Conservation (phyloP, 2,797 vertebrate genomes). For the Apodemus agrarius region DNA sequence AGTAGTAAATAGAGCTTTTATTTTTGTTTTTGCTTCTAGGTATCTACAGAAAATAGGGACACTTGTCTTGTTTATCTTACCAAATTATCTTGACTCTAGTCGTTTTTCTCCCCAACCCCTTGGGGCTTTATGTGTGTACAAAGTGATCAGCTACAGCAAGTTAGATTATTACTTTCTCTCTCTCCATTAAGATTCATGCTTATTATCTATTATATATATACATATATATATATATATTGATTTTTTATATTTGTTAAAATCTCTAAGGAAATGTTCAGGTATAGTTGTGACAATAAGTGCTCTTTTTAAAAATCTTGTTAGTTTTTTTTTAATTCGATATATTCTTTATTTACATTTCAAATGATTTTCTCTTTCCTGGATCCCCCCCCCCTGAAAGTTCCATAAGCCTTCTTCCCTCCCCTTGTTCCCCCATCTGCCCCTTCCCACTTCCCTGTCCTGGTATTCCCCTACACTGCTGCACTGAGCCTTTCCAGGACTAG, state of each 20-base stretch:
- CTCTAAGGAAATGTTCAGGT: constrained; percentile 19
- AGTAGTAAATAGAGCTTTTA: not conserved
- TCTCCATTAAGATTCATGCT: not conserved
- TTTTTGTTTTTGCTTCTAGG: constrained; percentile 34
- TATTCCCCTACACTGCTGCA: too few species aligned
- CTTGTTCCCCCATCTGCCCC: too few species aligned
- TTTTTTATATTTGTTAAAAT: constrained; percentile 37
- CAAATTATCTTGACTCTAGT: constrained; percentile 14
- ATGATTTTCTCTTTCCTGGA: too few species aligned
- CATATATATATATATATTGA: not conserved
- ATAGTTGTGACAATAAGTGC: not conserved
- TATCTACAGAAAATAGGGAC: not conserved
- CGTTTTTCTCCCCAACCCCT: not conserved
- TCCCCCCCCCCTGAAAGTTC: too few species aligned
- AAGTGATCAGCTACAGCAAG: constrained; percentile 6
- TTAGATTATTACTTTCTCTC: not conserved
- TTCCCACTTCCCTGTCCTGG: too few species aligned
- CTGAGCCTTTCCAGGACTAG: too few species aligned
- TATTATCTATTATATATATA: not conserved
- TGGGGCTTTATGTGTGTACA: constrained; percentile 16
- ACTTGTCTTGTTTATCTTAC: not conserved
- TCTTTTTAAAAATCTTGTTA: too few species aligned
- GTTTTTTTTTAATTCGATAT: too few species aligned
- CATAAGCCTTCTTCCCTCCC: too few species aligned
- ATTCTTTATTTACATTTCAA: too few species aligned